phyloP scores from a whole-genome alignment of 2,888 invertebrate species.

The Gandaritis pyraliata region DNA sequence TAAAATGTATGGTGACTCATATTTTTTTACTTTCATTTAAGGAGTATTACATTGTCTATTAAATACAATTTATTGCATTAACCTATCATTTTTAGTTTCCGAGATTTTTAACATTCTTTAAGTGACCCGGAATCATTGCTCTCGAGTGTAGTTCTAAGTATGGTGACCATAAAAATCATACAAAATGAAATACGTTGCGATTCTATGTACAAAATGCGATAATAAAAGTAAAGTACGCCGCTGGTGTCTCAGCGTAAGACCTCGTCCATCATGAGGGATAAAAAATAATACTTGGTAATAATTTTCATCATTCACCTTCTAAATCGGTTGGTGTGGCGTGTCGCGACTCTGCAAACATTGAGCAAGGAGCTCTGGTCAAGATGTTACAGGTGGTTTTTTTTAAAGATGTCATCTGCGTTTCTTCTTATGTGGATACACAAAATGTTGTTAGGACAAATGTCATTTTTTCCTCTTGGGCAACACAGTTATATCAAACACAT shows the following conservation, averaged over 20 bases:
- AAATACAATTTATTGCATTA: no score
- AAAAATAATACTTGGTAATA: constrained; percentile 66
- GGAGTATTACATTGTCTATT: no score
- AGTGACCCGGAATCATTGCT: no score
- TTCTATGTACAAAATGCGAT: constrained; percentile 37
- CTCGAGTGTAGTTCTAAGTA: no score
- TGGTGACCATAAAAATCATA: constrained; percentile 19
- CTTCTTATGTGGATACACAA: no score
- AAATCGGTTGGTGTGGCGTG: constrained; percentile 63
- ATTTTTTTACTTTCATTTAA: no score
- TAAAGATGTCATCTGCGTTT: background rate
- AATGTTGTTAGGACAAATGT: no score
- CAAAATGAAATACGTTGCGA: constrained; percentile 35
- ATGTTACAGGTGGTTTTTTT: background rate
- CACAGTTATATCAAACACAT: no score
- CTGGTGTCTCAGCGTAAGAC: constrained; percentile 40
- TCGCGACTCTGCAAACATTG: constrained; percentile 58
- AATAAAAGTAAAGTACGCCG: constrained; percentile 39
- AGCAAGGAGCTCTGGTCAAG: constrained; percentile 41
- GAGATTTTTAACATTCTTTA: no score
- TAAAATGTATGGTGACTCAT: no score
- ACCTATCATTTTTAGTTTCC: no score
- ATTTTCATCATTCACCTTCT: constrained; percentile 60
- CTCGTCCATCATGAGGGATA: constrained; percentile 58
- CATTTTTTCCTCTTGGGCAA: no score